Percentiles rank a stretch among this genome's conserved stretches.
phyloP scores from a whole-genome alignment of 2,113 vertebrate species.

The Leucoraja erinaceus region DNA sequence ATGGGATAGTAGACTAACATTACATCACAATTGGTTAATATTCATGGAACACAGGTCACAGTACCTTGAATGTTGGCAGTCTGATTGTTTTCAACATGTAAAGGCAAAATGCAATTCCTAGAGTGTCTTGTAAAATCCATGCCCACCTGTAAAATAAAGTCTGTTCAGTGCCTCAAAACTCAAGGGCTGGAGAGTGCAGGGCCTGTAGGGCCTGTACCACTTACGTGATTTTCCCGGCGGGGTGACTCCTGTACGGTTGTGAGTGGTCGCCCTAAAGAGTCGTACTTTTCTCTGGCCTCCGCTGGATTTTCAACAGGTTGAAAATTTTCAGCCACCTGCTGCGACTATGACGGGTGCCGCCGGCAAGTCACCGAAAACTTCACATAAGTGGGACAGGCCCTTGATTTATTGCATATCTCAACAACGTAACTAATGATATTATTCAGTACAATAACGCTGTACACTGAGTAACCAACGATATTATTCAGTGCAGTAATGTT shows the following conservation, averaged over 20 bases:
- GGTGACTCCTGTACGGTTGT: too few relatives aligned
- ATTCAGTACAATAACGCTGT: neutral
- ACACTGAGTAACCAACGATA: neutral
- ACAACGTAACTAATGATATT: neutral
- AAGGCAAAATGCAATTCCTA: constrained; percentile 90
- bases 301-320: too few relatives aligned
- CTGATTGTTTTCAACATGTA: constrained; percentile 91
- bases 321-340: too few relatives aligned
- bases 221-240: too few relatives aligned
- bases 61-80: constrained; percentile 89
- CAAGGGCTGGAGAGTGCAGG: too few relatives aligned
- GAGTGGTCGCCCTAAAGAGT: too few relatives aligned
- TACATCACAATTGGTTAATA: neutral
- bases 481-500: too few relatives aligned
- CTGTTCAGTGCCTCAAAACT: constrained; percentile 7
- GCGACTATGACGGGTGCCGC: too few relatives aligned
- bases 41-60: constrained; percentile 23
- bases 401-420: neutral
- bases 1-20: neutral
- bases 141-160: constrained; percentile 70
- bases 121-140: constrained; percentile 84
- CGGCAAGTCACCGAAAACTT: too few relatives aligned
- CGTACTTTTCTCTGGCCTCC: too few relatives aligned
- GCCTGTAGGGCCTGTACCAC: too few relatives aligned
- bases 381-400: too few relatives aligned